Evolutionary conservation across 2,888 invertebrate species (phyloP).

Genomic region (Tetropium fuscum): DNA sequence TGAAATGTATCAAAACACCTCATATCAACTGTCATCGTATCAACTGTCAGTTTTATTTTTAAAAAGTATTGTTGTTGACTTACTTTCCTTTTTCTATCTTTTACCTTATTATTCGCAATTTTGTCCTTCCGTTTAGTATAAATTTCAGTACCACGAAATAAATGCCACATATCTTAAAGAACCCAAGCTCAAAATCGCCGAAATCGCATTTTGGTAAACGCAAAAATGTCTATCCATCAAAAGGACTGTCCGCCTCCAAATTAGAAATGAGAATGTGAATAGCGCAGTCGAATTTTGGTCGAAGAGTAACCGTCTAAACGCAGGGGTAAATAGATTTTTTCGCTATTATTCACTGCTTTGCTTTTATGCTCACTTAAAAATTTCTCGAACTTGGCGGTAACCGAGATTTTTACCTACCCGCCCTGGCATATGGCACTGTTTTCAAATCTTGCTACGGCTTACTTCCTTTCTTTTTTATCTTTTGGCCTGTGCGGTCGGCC

Average conservation of each 20-base stretch:
- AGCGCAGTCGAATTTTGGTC: background rate
- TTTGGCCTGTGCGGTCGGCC: conserved; percentile 55
- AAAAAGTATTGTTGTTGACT: conserved; percentile 49
- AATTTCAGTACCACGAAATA: conserved; percentile 42
- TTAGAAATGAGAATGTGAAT: background rate
- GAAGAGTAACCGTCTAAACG: conserved; percentile 42
- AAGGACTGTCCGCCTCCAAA: conserved; percentile 23
- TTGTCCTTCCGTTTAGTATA: conserved; percentile 64
- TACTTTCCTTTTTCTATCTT: conserved; percentile 51
- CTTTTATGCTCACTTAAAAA: conserved; percentile 29
- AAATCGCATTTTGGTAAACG: conserved; percentile 30
- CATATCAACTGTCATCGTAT: conserved; percentile 48
- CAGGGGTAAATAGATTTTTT: conserved; percentile 54
- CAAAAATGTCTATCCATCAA: conserved; percentile 23
- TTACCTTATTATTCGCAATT: conserved; percentile 52
- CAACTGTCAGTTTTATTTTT: conserved; percentile 52
- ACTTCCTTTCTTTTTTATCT: conserved; percentile 49
- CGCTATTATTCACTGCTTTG: conserved; percentile 54
- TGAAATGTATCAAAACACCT: conserved; percentile 51
- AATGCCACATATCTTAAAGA: background rate
- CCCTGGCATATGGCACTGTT: conserved; percentile 44
- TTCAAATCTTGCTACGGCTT: conserved; percentile 39
- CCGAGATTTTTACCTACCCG: conserved; percentile 2
- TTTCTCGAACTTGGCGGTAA: conserved; percentile 28
- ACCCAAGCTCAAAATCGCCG: conserved; percentile 14